Conservation (phyloP, 2,113 vertebrate genomes). For the Python bivittatus region DNA sequence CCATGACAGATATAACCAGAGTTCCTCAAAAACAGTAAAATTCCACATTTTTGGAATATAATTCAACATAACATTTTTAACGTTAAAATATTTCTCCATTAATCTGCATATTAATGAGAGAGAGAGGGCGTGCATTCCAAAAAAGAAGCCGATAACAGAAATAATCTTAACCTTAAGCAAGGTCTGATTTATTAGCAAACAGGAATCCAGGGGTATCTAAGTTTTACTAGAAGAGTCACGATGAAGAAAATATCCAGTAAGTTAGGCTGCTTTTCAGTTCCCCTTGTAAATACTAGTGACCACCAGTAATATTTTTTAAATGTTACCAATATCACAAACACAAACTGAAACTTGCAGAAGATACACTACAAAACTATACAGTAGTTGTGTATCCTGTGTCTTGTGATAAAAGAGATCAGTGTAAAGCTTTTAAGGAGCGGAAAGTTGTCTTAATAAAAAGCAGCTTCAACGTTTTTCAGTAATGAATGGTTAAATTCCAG, state of each 20-base stretch:
- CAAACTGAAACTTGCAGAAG: conserved; percentile 36
- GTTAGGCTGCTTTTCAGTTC: not conserved
- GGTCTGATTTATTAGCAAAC: not conserved
- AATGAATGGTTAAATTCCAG: conserved; percentile 68
- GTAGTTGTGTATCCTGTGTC: conserved; percentile 48
- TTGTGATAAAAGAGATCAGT: conserved; percentile 45
- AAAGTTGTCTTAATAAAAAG: conserved; percentile 42
- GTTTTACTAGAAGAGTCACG: not conserved
- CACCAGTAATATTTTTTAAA: conserved; percentile 26
- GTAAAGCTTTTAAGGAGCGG: conserved; percentile 52
- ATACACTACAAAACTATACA: conserved; percentile 47
- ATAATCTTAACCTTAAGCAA: conserved; percentile 16
- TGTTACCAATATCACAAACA: conserved; percentile 39
- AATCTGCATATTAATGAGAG: not conserved
- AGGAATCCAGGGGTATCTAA: not conserved
- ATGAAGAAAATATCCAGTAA: not conserved
- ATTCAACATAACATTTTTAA: no score
- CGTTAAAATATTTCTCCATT: not conserved
- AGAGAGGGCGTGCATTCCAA: not conserved
- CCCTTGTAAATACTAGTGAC: not conserved
- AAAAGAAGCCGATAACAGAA: not conserved
- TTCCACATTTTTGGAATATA: no score
- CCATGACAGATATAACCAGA: not conserved
- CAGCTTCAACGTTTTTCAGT: conserved; percentile 58
- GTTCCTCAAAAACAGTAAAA: not conserved